Evolutionary conservation across 2,888 invertebrate genomes (phyloP), one percentile per base, ranked within the genome.

Genomic region (Nomada lathburiana): DNA sequence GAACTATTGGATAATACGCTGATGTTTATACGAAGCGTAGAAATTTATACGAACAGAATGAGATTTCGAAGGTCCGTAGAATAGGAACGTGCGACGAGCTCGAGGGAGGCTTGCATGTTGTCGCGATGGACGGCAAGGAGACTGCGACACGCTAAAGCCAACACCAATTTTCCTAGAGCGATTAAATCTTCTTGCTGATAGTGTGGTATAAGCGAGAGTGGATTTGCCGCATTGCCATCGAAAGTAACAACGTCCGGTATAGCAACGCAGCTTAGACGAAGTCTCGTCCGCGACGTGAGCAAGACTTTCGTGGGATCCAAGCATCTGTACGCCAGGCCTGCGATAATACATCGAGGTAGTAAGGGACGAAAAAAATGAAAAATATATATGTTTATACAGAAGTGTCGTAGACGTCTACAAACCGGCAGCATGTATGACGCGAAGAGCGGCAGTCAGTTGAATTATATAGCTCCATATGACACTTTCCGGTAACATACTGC

Each of bases 401-500:
- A 20, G 53, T 67, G 18, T 62, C 64, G 55, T 52, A 13, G 1
- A 44, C 7, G 23, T 23, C 36, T 74, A 79, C 83, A 20, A 85
- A 94, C 94, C 94, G 83, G 96, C 95, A 71, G 96, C 96, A 94
- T 99, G 99, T 87, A 99, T 97, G 79, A 97, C 97, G 76, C 99
- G 95, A 86, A 99, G 95, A 0, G 98, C 99, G 3, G 98, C 98
- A 47, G 98, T 98, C 85, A 99, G 95, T 94, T 99, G 99, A 89
- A 99, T 98, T 65, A 99, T 96, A 90, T 98, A 97, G 88, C 97
- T 97, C 99, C 99, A 99, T 86, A 99, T 96, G 71, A 98, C 96
- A 55, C 97, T 96, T 93, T 99, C 99, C 0, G 98, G 97, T 84
- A 99, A 95, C 93, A 98, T 94, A 88, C 96, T 96, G 89, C 95